A percentile compares a stretch with the other conserved stretches of the same genome.
These are phyloP conservation scores for Neopelma chrysocephalum DNA, from an alignment of 2,797 vertebrate species.

Conservation along the genomic window DNA sequence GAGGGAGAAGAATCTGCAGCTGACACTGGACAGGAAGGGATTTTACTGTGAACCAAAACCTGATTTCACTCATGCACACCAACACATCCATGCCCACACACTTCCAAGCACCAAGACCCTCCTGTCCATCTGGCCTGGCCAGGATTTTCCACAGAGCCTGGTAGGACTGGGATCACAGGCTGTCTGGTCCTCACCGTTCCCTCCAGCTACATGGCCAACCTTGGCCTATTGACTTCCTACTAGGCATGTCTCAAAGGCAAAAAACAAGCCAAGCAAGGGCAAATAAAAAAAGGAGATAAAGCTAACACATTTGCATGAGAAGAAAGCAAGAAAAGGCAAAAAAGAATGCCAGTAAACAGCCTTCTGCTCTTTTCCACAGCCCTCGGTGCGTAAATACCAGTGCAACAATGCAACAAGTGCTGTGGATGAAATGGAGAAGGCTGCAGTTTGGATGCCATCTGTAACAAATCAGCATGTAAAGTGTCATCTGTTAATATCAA, in stretches of 20 bases:
- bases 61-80: neutral
- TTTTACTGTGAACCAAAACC: neutral
- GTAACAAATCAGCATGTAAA: neutral
- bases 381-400: accelerated
- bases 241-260: neutral
- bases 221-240: neutral
- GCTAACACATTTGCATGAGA: neutral
- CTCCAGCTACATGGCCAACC: neutral
- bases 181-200: neutral
- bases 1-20: neutral
- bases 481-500: neutral
- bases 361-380: neutral
- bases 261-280: neutral
- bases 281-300: neutral
- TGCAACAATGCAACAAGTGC: neutral
- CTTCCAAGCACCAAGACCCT: neutral
- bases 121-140: neutral
- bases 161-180: neutral
- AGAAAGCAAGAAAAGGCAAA: neutral
- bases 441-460: neutral
- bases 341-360: neutral
- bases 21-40: neutral
- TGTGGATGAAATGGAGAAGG: neutral
- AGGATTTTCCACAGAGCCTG: neutral
- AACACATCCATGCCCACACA: accelerated